Base-by-base conservation (phyloP, 2,797 vertebrate species). In the Pachyuromys duprasi region DNA sequence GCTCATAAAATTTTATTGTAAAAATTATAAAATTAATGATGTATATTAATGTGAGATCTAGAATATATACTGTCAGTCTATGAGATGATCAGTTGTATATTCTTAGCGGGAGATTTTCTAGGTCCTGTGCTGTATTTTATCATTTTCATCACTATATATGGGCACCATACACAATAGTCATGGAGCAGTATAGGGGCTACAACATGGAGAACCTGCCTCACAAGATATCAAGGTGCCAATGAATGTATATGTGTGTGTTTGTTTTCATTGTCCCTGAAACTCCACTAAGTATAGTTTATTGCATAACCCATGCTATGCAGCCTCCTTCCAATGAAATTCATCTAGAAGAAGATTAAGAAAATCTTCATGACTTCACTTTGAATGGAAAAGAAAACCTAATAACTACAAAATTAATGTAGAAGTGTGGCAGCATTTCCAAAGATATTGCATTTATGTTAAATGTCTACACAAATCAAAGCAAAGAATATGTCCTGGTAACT, bases 241-340 rank as follows among this genome's bases (percentile, higher is more conserved):
- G 99, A 28, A 99, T 89, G 12, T 26, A 28, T 81, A 28, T 81
- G 22, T 81, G 76, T 24, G 18, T 79, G 53, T 99, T 97, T 99
- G 99, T 33, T 98, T 95, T 98, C 98, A 86, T 95, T 98, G 22
- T 98, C 98, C 96, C 97, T 95, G 89, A 99, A 99, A 98, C 99
- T 99, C 98, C 99, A 99, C 99, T 99, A 99, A 76, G 99, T 91
- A 33, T 99, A 99, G n/a, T 99, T 99, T n/a, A 99, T 99, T 33
- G 98, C 97, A 1, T 99, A 99, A 33, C 99, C 99, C 0, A 99
- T 99, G 99, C 99, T 5, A 99, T 99, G 95, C 99, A 99, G 80
- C 99, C 99, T 13, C 99, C 98, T 0, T 97, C 98, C 0, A 99
- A 99, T 74, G 70, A 2, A 4, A 96, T 99, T 22, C 26, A 60